Evolutionary conservation across 2,888 invertebrate species (phyloP), one percentile per base, ranked within the genome.

Genomic region (Dermolepida albohirtum): DNA sequence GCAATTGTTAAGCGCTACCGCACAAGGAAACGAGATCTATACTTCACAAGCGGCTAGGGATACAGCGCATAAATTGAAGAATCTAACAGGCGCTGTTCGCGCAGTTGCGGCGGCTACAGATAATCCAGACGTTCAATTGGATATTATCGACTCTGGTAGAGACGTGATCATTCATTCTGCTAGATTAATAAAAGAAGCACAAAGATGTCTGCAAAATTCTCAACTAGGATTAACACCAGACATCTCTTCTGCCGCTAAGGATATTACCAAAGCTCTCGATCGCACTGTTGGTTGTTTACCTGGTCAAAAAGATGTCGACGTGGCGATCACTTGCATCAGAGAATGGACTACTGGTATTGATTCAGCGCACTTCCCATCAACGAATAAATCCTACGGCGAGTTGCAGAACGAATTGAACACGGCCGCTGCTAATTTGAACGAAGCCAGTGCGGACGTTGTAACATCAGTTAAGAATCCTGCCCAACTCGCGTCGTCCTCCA

Each of bases 221-320:
- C 89, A 89, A 71, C 89, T 90, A 0, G 89, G 89, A 59, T 84
- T 87, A 71, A 86, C 88, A 4, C 87, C 89, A 0, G 84, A 87
- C 73, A 85, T 97, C 49, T 89, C 90, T 10, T 88, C 89, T 71
- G 90, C 93, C 0, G 91, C 92, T 2, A 91, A 90, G 75, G 90
- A 91, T 71, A 91, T 95, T 0, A 82, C 85, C 0, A 80, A 77
- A 68, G 83, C 86, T 0, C 82, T 92, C 62, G 89, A 89, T 75
- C 87, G 87, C 72, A 90, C 91, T 73, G 89, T 97, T 63, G 92
- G 92, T 73, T 94, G 95, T 71, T 88, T 98, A 49, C 97, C 98
- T 0, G 96, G 97, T 0, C 96, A 97, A 81, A 90, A 92, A 64
- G 97, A 97, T 79, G 92, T 98, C n/a, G 97, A 98, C 80, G 89